phyloP scores from a whole-genome alignment of 2,888 invertebrate species.

The Yponomeuta plumbellus region DNA sequence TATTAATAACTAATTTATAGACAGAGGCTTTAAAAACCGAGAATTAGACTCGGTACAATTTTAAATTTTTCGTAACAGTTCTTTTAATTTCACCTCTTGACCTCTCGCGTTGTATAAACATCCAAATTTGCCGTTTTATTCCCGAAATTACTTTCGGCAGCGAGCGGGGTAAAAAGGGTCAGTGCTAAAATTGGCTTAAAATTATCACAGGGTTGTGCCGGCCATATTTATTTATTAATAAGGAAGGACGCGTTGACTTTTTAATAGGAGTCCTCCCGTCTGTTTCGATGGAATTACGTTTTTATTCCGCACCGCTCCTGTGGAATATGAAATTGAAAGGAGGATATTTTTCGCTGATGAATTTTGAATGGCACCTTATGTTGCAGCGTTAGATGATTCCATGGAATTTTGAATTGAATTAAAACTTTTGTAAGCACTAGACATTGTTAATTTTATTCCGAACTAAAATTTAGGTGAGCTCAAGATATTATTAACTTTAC shows the following conservation, averaged over 20 bases:
- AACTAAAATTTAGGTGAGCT: too few relatives aligned
- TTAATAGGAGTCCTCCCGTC: constrained; percentile 23
- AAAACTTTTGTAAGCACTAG: too few relatives aligned
- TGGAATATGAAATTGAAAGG: neutral
- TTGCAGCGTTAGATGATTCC: too few relatives aligned
- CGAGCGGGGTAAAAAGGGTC: neutral
- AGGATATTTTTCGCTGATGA: neutral
- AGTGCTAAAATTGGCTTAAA: constrained; percentile 11
- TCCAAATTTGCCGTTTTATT: neutral
- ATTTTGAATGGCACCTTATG: neutral
- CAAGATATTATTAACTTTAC: too few relatives aligned
- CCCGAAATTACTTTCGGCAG: neutral
- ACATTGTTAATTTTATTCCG: too few relatives aligned
- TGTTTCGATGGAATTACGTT: constrained; percentile 16
- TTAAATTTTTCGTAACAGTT: too few relatives aligned
- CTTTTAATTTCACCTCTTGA: too few relatives aligned
- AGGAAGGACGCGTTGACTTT: constrained; percentile 29
- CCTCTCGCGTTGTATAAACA: neutral
- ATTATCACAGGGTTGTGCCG: constrained; percentile 3
- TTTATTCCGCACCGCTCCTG: constrained; percentile 16
- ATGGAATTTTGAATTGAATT: too few relatives aligned
- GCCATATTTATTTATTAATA: constrained; percentile 30
- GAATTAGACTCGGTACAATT: too few relatives aligned
- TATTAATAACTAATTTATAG: too few relatives aligned
- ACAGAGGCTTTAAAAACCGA: too few relatives aligned